Evolutionary conservation across 1,140 invertebrate species (phyloP), one percentile per base, ranked within the genome.

Genomic region (Tachypleus tridentatus): DNA sequence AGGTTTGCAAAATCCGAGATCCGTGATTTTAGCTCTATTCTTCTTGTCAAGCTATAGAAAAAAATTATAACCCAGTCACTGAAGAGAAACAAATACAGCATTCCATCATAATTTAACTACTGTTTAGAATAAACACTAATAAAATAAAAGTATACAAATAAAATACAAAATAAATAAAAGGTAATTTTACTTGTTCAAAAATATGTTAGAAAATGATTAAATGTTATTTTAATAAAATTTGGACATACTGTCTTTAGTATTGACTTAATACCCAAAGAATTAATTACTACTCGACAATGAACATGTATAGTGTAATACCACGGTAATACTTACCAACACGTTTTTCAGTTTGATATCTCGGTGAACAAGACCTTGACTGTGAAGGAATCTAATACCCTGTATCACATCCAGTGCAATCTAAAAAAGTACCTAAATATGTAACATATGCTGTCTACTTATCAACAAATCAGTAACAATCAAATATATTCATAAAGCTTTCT

Each of bases 311-410:
- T 29, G 29, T 29, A 29, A 29, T 29, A 29, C 29, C 29, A 29
- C 29, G 53, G n/a, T n/a, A 1, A 54, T 59, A 60, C 65, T 76
- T 78, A 86, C 84, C 64, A 94, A 76, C 54, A 93, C 90, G 78
- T 93, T 93, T 78, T 93, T 93, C 64, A 93, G 77, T 77, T 94
- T 94, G 65, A 95, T 89, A 76, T 94, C 91, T 64, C 91, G 81
- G 76, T 93, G 91, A 8, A 93, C 87, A 3, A 93, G 80, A 3
- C 91, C 91, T 77, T 80, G 72, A 7, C 88, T 89, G 76, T 95
- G 91, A 10, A 95, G 81, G 78, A 89, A 93, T 50, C 91, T 81
- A 72, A 93, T 91, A 8, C 87, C 88, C 73, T 89, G 85, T 0
- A 89, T 82, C 3, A 91, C 91, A 76, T 95, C 90, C 64, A 89